Evolutionary conservation across 2,113 vertebrate species (phyloP).

Genomic region (Mastomys coucha): DNA sequence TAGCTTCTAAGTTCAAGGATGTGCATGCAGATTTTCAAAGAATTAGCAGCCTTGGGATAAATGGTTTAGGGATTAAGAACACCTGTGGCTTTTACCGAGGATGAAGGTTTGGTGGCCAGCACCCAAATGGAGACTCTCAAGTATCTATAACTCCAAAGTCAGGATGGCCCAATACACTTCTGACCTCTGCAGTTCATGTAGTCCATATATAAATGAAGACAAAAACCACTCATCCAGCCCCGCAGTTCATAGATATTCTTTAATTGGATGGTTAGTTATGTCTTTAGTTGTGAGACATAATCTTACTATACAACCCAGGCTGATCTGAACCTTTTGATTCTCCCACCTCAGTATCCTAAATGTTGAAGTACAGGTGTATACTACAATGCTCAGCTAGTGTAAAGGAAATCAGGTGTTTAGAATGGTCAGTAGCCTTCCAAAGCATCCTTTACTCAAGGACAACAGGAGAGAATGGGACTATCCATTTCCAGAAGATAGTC

Average conservation of each 20-base stretch:
- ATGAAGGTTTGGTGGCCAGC: not conserved
- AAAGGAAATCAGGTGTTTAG: not conserved
- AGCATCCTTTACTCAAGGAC: not conserved
- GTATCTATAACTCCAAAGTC: not conserved
- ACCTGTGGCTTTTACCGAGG: not conserved
- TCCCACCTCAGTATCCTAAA: not conserved
- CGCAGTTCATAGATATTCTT: not conserved
- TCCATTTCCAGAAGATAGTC: slow-evolving; percentile 19
- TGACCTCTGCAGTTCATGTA: not conserved
- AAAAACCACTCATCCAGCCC: not conserved
- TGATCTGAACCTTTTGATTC: not conserved
- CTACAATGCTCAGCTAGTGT: too few relatives aligned
- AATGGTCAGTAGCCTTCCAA: not conserved
- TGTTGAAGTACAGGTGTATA: not conserved
- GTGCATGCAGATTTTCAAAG: not conserved
- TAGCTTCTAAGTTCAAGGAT: not conserved
- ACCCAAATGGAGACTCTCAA: not conserved
- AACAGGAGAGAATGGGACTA: slow-evolving; percentile 58
- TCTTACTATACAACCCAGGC: not conserved
- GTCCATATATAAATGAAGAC: not conserved
- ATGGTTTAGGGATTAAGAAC: too few relatives aligned
- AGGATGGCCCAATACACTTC: not conserved
- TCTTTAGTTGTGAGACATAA: not conserved
- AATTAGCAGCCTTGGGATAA: not conserved
- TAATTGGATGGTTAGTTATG: not conserved